Base-by-base conservation (phyloP, 2,888 invertebrate genomes). In the Dasysyrphus albostriatus region DNA sequence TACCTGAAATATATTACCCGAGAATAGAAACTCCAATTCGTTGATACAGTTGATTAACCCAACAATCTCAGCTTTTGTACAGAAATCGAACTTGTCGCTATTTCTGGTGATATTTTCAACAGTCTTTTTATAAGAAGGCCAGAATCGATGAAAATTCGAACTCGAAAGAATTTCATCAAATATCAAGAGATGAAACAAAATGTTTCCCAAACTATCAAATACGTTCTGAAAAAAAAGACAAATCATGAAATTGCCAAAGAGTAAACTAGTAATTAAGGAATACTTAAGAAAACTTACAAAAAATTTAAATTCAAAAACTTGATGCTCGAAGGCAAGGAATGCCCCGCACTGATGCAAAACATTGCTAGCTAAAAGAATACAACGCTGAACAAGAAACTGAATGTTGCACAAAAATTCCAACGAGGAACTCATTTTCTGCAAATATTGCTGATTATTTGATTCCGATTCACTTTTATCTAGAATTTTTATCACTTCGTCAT, bases 51-150 rank as follows among this genome's bases (percentile, higher is more conserved):
- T 95, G 89, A 95, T 95, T 88, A 98, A 94, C 5, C 95, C 95
- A 85, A 94, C 93, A 7, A 97, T 92, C 90, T 95, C 95, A 3
- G 89, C 89, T 19, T 9, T 95, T 94, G 89, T 94, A 93, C 63
- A 94, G 92, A 65, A 96, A 91, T 82, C 94, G 93, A 90, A 95
- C 94, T 90, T 94, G 94, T 42, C 94, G 92, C 39, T 94, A 90
- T 95, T 95, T 88, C 95, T 95, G 75, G 94, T 93, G 39, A 96
- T 94, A 39, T 95, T 95, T 88, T 95, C 95, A 0, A 98, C 93
- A 90, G 95, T 95, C 92, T 96, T 95, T 90, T 95, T 95, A 90
- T 97, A 98, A 37, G 95, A 93, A 72, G 94, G 94, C 97, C 98
- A 98, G 91, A 96, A 96, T 72, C 94, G 93, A 3, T 89, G 88